These are phyloP conservation scores for Nixonia krombeini DNA, from an alignment of 1,140 invertebrate species.

Conservation along the genomic window DNA sequence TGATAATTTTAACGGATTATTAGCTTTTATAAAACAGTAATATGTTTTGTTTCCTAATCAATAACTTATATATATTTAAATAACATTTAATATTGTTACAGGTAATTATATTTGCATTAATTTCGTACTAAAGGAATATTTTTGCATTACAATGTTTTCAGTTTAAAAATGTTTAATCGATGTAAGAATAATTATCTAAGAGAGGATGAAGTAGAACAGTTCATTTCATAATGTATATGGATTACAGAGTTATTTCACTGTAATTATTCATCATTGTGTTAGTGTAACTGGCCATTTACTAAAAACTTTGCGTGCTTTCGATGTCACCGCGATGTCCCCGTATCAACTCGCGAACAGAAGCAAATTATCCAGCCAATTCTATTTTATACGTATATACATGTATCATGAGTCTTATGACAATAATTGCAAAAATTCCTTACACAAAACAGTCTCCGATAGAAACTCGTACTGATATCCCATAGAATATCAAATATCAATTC, in stretches of 20 bases:
- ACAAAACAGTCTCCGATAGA: slow-evolving; percentile 10
- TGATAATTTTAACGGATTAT: too few species aligned
- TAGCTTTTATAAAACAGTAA: too few species aligned
- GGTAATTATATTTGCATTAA: too few species aligned
- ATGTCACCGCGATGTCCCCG: slow-evolving; percentile 49
- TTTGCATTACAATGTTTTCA: background rate
- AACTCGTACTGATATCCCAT: background rate
- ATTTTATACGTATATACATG: slow-evolving; percentile 25
- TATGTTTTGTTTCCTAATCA: too few species aligned
- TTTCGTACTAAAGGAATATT: too few species aligned
- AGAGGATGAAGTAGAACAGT: background rate
- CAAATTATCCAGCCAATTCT: slow-evolving; percentile 28
- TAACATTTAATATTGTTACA: too few species aligned
- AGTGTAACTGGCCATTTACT: slow-evolving; percentile 11
- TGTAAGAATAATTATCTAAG: too few species aligned
- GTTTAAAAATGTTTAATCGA: too few species aligned
- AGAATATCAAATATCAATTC: background rate
- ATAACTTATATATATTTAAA: too few species aligned
- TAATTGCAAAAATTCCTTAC: slow-evolving; percentile 17
- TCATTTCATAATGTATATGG: slow-evolving; percentile 14
- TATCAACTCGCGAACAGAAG: slow-evolving; percentile 33
- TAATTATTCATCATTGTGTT: slow-evolving; percentile 33
- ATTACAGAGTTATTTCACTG: slow-evolving; percentile 9
- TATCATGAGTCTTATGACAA: slow-evolving; percentile 8
- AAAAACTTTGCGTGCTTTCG: slow-evolving; percentile 37